Percentiles rank a stretch among this genome's conserved stretches.
These are phyloP conservation scores for Dolichoris vasculosae DNA, from an alignment of 1,140 invertebrate genomes.

Conservation along the genomic window DNA sequence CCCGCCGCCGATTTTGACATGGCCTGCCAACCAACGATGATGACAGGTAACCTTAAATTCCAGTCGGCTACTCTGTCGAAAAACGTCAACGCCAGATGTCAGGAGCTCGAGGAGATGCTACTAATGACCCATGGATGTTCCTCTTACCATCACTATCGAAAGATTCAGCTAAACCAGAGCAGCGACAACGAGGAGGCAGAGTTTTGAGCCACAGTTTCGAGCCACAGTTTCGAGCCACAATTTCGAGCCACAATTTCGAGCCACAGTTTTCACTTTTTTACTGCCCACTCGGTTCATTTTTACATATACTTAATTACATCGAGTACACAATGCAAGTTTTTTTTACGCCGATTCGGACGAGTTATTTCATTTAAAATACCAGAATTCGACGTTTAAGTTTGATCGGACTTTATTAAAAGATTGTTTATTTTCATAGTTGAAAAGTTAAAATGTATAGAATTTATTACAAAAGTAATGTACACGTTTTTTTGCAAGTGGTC, in stretches of 20 bases:
- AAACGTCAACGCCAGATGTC: constrained; percentile 45
- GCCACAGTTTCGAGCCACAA: no score
- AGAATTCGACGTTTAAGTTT: neutral
- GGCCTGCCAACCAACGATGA: constrained; percentile 56
- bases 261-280: no score
- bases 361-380: neutral
- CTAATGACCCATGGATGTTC: constrained; percentile 69
- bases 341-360: no score
- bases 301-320: neutral
- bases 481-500: constrained; percentile 40
- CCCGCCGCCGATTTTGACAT: constrained; percentile 61
- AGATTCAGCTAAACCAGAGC: constrained; percentile 56
- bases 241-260: no score
- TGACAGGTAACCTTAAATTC: constrained; percentile 53
- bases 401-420: neutral
- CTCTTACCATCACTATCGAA: constrained; percentile 64
- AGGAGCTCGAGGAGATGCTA: constrained; percentile 67
- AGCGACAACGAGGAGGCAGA: constrained; percentile 59
- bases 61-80: constrained; percentile 36
- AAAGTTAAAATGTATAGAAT: neutral
- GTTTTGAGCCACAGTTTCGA: constrained; percentile 57
- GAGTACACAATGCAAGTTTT: neutral
- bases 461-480: constrained; percentile 10
- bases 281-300: constrained; percentile 9
- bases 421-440: constrained; percentile 39